Percentiles rank a stretch among this genome's conserved stretches.
These are phyloP conservation scores for Parasteatoda lunata DNA, from an alignment of 2,888 invertebrate genomes.

Conservation along the genomic window DNA sequence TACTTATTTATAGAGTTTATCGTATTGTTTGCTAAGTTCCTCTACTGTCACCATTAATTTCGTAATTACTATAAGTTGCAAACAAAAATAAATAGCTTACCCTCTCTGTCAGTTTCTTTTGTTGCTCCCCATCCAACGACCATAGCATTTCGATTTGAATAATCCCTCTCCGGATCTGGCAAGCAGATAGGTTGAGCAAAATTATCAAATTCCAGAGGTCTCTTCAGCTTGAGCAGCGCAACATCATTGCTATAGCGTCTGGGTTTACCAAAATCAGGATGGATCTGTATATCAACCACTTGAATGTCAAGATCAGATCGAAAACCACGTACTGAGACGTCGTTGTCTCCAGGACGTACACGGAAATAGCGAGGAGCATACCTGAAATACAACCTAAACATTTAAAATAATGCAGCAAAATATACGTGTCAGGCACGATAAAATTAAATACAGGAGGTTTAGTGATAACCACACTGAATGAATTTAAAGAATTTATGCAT, in stretches of 20 bases:
- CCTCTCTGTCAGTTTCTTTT: slow-evolving; percentile 78
- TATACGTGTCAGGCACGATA: no score
- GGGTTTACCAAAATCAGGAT: slow-evolving; percentile 75
- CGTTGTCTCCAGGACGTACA: slow-evolving; percentile 80
- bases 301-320: slow-evolving; percentile 74
- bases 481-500: no score
- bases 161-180: slow-evolving; percentile 75
- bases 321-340: slow-evolving; percentile 78
- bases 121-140: slow-evolving; percentile 93
- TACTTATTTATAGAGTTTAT: no score
- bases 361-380: slow-evolving; percentile 59
- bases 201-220: slow-evolving; percentile 81
- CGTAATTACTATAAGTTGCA: not conserved
- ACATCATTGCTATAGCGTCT: slow-evolving; percentile 77
- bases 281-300: slow-evolving; percentile 78
- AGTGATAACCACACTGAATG: no score
- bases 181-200: slow-evolving; percentile 86
- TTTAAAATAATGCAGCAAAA: no score
- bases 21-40: no score
- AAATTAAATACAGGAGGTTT: no score
- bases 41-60: not conserved
- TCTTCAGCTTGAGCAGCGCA: slow-evolving; percentile 82
- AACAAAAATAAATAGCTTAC: slow-evolving; percentile 72
- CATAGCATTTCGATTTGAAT: slow-evolving; percentile 79
- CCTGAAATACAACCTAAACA: not conserved